phyloP scores from a whole-genome alignment of 2,888 invertebrate genomes.

The Lycia hirtaria region DNA sequence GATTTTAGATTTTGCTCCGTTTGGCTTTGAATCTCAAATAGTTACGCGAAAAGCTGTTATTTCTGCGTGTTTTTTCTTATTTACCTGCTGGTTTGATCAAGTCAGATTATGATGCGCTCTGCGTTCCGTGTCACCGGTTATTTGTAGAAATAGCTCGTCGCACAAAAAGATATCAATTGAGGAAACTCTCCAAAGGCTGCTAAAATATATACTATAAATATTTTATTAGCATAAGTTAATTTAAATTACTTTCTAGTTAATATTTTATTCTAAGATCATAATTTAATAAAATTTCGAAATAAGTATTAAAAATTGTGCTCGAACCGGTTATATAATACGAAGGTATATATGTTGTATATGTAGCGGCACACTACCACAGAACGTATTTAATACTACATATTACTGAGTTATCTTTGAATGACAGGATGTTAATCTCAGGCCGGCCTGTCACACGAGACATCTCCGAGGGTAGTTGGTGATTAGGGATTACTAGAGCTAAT shows the following conservation, averaged over 20 bases:
- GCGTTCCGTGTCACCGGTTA: background rate
- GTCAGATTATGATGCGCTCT: background rate
- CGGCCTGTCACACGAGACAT: slow-evolving; percentile 36
- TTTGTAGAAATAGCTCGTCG: no score
- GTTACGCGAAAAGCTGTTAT: background rate
- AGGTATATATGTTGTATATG: background rate
- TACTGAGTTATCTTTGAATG: slow-evolving; percentile 51
- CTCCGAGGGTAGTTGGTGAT: slow-evolving; percentile 13
- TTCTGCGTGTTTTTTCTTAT: background rate
- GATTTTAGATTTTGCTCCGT: background rate
- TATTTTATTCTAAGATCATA: no score
- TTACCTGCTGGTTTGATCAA: background rate
- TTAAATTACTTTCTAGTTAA: no score
- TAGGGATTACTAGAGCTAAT: slow-evolving; percentile 21
- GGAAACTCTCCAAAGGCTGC: no score
- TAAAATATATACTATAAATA: no score
- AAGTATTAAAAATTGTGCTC: no score
- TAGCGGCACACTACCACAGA: no score
- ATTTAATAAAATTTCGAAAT: no score
- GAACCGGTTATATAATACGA: no score
- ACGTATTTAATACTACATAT: background rate
- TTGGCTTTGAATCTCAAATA: background rate
- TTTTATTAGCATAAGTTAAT: no score
- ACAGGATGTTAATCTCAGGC: slow-evolving; percentile 49
- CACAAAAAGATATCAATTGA: no score